Evolutionary conservation across 2,797 vertebrate genomes (phyloP).

Genomic region (Brachyrhaphis roseni): DNA sequence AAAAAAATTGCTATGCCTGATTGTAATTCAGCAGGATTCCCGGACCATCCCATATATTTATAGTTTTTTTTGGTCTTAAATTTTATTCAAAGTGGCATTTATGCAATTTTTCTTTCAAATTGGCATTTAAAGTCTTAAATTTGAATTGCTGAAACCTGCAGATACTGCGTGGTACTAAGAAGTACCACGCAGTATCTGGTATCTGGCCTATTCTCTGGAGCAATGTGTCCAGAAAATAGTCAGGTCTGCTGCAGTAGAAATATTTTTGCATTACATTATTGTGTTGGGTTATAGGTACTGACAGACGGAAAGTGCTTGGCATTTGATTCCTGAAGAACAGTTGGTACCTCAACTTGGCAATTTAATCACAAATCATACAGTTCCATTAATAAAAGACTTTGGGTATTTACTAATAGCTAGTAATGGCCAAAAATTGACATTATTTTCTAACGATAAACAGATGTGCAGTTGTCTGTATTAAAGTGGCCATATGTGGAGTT

Average conservation of each 20-base stretch:
- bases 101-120: too few relatives aligned
- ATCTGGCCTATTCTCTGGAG: too few relatives aligned
- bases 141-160: too few relatives aligned
- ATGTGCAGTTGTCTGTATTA: slow-evolving; percentile 6
- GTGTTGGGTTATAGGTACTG: not conserved
- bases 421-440: not conserved
- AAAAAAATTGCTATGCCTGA: too few relatives aligned
- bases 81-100: too few relatives aligned
- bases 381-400: not conserved
- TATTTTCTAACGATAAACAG: slow-evolving; percentile 9
- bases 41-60: too few relatives aligned
- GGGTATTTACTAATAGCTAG: not conserved
- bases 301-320: not conserved
- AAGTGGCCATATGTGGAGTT: not conserved
- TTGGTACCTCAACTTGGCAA: not conserved
- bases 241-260: not conserved
- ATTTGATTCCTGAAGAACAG: not conserved
- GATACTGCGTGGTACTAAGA: too few relatives aligned
- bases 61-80: too few relatives aligned
- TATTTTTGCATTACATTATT: not conserved
- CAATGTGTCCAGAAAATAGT: not conserved
- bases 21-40: too few relatives aligned
- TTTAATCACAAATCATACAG: not conserved
- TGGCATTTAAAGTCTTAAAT: too few relatives aligned
- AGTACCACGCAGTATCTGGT: too few relatives aligned